Percentiles rank a stretch among this genome's conserved stretches.
These are phyloP conservation scores for Eulemur coronatus DNA, from an alignment of 2,797 vertebrate species.

Conservation along the genomic window DNA sequence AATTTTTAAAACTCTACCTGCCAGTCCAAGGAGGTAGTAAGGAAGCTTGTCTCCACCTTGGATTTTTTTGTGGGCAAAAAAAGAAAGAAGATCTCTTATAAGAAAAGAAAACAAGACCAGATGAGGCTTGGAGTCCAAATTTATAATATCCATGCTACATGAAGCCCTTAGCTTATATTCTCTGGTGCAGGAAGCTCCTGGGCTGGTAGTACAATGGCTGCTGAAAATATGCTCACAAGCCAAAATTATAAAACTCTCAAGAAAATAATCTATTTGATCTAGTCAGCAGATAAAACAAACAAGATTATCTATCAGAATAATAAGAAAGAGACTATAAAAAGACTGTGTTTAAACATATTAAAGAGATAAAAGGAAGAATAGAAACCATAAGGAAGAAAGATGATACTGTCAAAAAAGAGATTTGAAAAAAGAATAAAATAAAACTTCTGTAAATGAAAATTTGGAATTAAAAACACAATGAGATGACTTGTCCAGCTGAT, in stretches of 20 bases:
- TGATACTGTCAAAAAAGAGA: not conserved
- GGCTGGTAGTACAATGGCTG: not conserved
- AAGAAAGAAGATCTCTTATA: not conserved
- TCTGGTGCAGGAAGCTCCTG: not conserved
- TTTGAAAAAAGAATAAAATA: not conserved
- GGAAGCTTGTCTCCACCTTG: not conserved
- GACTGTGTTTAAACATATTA: not conserved
- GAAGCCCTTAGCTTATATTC: not conserved
- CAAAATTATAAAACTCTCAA: not conserved
- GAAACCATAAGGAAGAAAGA: not conserved
- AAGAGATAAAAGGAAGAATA: not conserved
- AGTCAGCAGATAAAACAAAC: not conserved
- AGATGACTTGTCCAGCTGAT: not conserved
- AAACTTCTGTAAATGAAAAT: conserved; percentile 34
- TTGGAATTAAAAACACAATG: not conserved
- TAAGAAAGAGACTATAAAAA: not conserved
- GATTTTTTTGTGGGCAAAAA: not conserved
- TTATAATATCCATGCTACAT: not conserved
- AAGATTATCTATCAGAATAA: not conserved
- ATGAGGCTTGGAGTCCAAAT: not conserved
- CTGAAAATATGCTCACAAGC: not conserved
- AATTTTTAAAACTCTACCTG: not conserved
- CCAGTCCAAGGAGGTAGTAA: not conserved
- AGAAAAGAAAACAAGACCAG: not conserved
- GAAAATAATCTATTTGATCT: not conserved